Evolutionary conservation across 2,113 vertebrate genomes (phyloP).

Genomic region (Phycodurus eques): DNA sequence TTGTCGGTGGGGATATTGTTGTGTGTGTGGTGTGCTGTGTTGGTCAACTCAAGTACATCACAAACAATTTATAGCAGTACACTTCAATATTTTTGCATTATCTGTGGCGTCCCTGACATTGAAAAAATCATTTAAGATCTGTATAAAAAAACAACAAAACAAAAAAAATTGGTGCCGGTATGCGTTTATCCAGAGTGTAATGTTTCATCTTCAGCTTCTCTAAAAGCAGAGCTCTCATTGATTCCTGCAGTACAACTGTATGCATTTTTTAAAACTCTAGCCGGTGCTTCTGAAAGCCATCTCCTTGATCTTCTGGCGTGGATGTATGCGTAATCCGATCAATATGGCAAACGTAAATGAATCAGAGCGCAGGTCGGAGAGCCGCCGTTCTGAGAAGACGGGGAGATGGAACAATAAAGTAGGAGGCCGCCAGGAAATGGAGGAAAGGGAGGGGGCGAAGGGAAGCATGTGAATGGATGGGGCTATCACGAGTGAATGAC

Average conservation of each 20-base stretch:
- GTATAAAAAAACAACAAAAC: no score
- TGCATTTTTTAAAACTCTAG: slow-evolving; percentile 9
- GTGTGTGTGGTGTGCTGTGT: no score
- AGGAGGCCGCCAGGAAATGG: slow-evolving; percentile 39
- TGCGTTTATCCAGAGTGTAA: background rate
- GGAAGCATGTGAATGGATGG: slow-evolving; percentile 38
- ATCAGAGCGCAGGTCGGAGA: slow-evolving; percentile 48
- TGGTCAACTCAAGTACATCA: no score
- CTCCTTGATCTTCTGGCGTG: slow-evolving; percentile 42
- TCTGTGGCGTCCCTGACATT: no score
- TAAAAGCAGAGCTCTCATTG: slow-evolving; percentile 28
- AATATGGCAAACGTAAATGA: slow-evolving; percentile 62
- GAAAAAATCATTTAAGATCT: no score
- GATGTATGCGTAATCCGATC: slow-evolving; percentile 64
- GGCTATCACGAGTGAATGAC: slow-evolving; percentile 29
- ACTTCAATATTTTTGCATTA: no score
- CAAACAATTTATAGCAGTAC: no score
- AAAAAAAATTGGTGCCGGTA: no score
- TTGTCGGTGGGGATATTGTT: no score
- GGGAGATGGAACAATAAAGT: slow-evolving; percentile 58
- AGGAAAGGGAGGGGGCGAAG: slow-evolving; percentile 27
- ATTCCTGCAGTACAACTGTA: slow-evolving; percentile 38
- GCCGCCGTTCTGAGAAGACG: slow-evolving; percentile 52
- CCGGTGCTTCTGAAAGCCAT: slow-evolving; percentile 37
- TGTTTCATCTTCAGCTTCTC: slow-evolving; percentile 1